A percentile compares a stretch with the other conserved stretches of the same genome.
Evolutionary conservation across 2,797 vertebrate species (phyloP).

Genomic region (Phalloptychus januarius): DNA sequence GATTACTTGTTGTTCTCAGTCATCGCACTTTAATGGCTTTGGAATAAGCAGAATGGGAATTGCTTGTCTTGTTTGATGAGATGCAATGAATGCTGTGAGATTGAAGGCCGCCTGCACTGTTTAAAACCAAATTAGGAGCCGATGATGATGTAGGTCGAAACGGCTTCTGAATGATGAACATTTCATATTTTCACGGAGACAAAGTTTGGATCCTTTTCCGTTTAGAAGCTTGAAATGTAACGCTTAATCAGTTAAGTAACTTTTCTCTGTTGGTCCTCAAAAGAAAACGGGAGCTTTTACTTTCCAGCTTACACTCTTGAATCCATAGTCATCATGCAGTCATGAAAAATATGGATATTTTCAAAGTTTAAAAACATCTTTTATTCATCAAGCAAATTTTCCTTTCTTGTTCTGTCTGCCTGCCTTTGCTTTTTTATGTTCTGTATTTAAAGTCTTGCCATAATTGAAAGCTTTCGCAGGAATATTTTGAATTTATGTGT

Average conservation of each 20-base stretch:
- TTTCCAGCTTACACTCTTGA: neutral
- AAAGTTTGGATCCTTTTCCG: neutral
- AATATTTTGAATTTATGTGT: neutral
- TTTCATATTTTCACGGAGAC: neutral
- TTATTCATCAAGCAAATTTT: too few species aligned
- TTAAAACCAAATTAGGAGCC: neutral
- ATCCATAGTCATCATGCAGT: neutral
- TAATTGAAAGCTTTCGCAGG: neutral
- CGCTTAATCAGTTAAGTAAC: neutral
- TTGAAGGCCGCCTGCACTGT: neutral
- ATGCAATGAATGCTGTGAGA: neutral
- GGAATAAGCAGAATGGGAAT: neutral
- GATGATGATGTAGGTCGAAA: neutral
- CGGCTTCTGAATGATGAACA: neutral
- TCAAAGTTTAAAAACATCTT: neutral
- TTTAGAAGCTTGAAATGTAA: neutral
- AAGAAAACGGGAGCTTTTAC: neutral
- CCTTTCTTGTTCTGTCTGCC: too few species aligned
- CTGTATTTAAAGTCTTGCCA: neutral
- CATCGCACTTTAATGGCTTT: neutral
- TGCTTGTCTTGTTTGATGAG: slow-evolving; percentile 2
- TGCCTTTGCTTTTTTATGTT: neutral
- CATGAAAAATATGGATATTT: neutral
- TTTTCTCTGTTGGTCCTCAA: neutral
- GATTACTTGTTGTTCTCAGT: slow-evolving; percentile 10